phyloP scores from a whole-genome alignment of 2,888 invertebrate genomes.

The Sipha maydis region DNA sequence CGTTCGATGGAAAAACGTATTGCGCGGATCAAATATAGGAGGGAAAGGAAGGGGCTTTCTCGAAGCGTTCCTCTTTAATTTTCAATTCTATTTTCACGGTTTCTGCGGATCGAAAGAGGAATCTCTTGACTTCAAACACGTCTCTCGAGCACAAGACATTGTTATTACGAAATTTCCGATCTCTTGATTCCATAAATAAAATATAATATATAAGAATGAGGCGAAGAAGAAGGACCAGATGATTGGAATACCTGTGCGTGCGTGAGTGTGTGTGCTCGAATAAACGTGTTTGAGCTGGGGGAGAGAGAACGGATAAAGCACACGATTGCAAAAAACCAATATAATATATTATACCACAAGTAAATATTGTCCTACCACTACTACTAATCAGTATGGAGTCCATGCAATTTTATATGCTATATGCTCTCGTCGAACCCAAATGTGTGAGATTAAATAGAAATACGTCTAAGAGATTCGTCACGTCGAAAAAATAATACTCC shows the following conservation, averaged over 20 bases:
- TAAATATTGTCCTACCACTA: background rate
- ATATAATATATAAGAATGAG: background rate
- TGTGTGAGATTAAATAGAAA: background rate
- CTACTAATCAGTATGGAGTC: too few species aligned
- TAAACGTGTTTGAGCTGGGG: background rate
- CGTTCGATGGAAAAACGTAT: background rate
- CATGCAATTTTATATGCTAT: background rate
- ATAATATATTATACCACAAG: background rate
- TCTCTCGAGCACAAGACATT: background rate
- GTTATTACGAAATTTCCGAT: slow-evolving; percentile 13
- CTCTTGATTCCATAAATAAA: slow-evolving; percentile 17
- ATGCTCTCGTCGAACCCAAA: background rate
- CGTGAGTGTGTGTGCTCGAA: background rate
- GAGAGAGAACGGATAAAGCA: background rate
- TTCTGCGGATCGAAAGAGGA: background rate
- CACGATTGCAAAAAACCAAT: background rate
- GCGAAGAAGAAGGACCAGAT: background rate
- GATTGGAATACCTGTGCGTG: background rate
- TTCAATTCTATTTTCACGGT: background rate
- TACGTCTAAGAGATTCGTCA: too few species aligned
- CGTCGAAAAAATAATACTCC: too few species aligned
- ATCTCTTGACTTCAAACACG: slow-evolving; percentile 5
- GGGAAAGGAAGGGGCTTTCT: too few species aligned
- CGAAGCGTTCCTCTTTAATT: background rate
- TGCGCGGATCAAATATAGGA: background rate